These are phyloP conservation scores for Pristionchus japonicus DNA, from an alignment of 2,888 invertebrate species.

Conservation along the genomic window DNA sequence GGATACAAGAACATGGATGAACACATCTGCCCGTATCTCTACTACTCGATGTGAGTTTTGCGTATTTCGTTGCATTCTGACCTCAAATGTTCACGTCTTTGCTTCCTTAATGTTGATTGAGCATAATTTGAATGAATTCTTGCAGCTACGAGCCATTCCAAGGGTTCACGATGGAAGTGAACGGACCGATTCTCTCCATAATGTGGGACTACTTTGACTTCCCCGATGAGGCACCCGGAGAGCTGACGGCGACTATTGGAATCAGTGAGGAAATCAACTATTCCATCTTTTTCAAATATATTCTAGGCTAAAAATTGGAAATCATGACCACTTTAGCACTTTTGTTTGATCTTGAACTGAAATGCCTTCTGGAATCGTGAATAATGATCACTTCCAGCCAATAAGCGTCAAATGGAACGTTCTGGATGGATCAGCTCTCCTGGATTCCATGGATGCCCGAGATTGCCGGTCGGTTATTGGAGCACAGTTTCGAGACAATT, in stretches of 20 bases:
- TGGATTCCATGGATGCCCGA: neutral
- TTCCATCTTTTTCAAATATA: neutral
- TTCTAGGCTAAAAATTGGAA: too few relatives aligned
- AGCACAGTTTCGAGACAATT: too few relatives aligned
- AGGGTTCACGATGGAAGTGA: neutral
- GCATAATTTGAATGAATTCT: neutral
- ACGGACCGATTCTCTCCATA: neutral
- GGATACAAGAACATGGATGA: too few relatives aligned
- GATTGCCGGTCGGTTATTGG: too few relatives aligned
- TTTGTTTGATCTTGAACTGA: too few relatives aligned
- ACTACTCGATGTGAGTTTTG: neutral
- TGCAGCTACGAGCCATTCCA: slow-evolving; percentile 8
- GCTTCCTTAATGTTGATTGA: neutral
- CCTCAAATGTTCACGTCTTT: too few relatives aligned
- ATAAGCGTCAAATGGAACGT: neutral
- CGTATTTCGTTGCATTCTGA: neutral
- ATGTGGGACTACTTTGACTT: neutral
- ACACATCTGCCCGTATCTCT: neutral
- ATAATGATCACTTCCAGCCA: neutral
- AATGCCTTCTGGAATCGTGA: too few relatives aligned
- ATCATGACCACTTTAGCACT: too few relatives aligned
- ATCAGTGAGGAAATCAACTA: neutral
- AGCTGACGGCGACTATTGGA: neutral
- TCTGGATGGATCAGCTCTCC: neutral
- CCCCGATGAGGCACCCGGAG: neutral